Percentiles rank a stretch among this genome's conserved stretches.
Evolutionary conservation across 2,888 invertebrate species (phyloP).

Genomic region (Argyra leucocephala): DNA sequence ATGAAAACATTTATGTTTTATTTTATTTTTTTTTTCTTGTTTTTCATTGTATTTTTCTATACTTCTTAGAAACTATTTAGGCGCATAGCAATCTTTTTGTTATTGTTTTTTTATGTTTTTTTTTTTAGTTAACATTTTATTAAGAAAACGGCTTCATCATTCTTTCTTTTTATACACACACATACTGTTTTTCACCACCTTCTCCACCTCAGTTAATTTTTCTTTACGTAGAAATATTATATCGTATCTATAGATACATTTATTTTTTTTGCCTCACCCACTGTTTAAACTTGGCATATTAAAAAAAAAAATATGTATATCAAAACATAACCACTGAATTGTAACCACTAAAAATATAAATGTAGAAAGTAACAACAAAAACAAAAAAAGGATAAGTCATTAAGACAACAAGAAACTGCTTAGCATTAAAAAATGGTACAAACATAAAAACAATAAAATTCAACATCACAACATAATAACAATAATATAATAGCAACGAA

Average conservation of each 20-base stretch:
- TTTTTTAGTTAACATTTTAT: neutral
- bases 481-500: neutral
- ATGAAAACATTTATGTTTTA: neutral
- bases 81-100: neutral
- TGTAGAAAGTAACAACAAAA: too few species aligned
- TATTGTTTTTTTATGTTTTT: neutral
- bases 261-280: neutral
- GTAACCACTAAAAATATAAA: neutral
- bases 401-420: neutral
- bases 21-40: neutral
- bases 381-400: neutral
- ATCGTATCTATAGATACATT: neutral
- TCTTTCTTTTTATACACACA: neutral
- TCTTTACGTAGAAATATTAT: neutral
- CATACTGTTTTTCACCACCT: neutral
- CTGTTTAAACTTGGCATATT: neutral
- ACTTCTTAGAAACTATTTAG: neutral
- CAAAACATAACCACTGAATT: neutral
- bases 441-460: neutral
- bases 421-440: conserved; percentile 1
- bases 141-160: neutral
- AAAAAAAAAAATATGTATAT: neutral
- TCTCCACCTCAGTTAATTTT: neutral
- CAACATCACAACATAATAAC: neutral
- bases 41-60: neutral